These are phyloP conservation scores for Xyliphius kryptos DNA, from an alignment of 2,113 vertebrate species.

Conservation along the genomic window DNA sequence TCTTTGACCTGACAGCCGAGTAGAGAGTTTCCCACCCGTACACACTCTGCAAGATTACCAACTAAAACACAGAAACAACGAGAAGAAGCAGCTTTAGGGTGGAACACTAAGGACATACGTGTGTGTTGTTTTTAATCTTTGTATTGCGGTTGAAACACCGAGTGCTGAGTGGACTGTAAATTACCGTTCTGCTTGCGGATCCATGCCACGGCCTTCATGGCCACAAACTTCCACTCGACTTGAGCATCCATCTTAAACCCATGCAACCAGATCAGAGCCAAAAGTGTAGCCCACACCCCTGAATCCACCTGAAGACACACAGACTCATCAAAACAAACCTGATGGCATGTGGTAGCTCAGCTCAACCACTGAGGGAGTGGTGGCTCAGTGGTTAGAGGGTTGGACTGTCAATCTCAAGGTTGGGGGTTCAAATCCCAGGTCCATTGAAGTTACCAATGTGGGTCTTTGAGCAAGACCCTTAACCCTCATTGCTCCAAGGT, in stretches of 20 bases:
- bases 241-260: slow-evolving; percentile 50
- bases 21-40: slow-evolving; percentile 26
- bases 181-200: slow-evolving; percentile 57
- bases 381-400: too few species aligned
- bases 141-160: background rate
- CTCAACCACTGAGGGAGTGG: too few species aligned
- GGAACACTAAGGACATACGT: background rate
- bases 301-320: slow-evolving; percentile 47
- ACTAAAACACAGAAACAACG: slow-evolving; percentile 30
- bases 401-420: too few species aligned
- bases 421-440: too few species aligned
- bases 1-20: slow-evolving; percentile 35
- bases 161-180: background rate
- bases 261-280: slow-evolving; percentile 75
- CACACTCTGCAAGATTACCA: slow-evolving; percentile 22
- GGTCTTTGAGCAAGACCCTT: too few species aligned
- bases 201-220: slow-evolving; percentile 65
- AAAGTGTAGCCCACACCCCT: slow-evolving; percentile 68
- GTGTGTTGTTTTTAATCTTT: background rate
- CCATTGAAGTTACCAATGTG: too few species aligned
- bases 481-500: too few species aligned
- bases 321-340: too few species aligned
- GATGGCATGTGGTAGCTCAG: too few species aligned
- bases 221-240: slow-evolving; percentile 68
- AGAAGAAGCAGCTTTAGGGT: background rate